Percentiles rank a stretch among this genome's conserved stretches.
These are phyloP conservation scores for Aspidiotus rigidus DNA, from an alignment of 2,888 invertebrate genomes.

Conservation along the genomic window DNA sequence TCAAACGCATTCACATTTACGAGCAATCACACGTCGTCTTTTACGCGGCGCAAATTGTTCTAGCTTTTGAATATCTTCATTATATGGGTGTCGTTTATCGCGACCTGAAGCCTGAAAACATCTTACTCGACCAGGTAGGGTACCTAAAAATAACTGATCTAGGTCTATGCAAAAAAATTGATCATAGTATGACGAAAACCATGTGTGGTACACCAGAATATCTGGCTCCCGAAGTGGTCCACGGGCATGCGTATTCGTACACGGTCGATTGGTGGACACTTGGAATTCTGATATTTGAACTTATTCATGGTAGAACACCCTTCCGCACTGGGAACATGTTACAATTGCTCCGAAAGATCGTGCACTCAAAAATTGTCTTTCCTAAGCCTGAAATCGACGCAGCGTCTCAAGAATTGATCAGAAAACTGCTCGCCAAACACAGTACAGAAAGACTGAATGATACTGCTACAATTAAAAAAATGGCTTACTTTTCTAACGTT, in stretches of 20 bases:
- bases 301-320: slow-evolving; percentile 9
- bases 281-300: slow-evolving; percentile 22
- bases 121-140: slow-evolving; percentile 10
- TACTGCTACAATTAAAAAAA: background rate
- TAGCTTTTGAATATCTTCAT: slow-evolving; percentile 24
- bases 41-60: slow-evolving; percentile 19
- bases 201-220: slow-evolving; percentile 28
- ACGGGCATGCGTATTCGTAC: slow-evolving; percentile 12
- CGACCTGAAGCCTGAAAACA: slow-evolving; percentile 24
- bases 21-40: slow-evolving; percentile 4
- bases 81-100: slow-evolving; percentile 20
- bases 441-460: background rate
- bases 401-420: slow-evolving; percentile 4
- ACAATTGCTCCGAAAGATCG: slow-evolving; percentile 1
- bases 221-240: slow-evolving; percentile 19
- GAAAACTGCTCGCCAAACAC: background rate
- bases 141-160: slow-evolving; percentile 20
- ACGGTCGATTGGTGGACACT: slow-evolving; percentile 22
- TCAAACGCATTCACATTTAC: background rate
- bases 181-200: slow-evolving; percentile 18
- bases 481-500: background rate
- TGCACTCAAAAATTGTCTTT: slow-evolving; percentile 4
- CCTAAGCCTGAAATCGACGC: background rate
- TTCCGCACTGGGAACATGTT: slow-evolving; percentile 11
- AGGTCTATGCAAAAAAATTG: slow-evolving; percentile 22